These are phyloP conservation scores for Acanthaster planci DNA, from an alignment of 35 echinoderm and acorn worm genomes.

Conservation along the genomic window DNA sequence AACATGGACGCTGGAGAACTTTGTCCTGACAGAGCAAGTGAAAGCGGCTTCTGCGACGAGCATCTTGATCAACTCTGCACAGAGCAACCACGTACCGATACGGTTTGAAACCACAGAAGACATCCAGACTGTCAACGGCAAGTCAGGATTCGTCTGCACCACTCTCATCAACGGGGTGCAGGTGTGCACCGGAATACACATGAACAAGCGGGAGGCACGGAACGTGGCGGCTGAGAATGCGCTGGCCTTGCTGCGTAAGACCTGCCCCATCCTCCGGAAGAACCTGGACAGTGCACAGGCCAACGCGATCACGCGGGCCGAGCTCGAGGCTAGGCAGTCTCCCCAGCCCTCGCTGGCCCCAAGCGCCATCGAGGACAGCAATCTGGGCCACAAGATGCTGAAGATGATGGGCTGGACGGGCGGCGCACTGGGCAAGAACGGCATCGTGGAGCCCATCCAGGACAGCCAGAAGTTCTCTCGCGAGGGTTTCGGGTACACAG, in stretches of 20 bases:
- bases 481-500: slow-evolving; percentile 37
- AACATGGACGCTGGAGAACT: background rate
- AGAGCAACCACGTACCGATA: background rate
- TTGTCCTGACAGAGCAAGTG: background rate
- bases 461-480: slow-evolving; percentile 21
- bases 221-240: slow-evolving; percentile 34
- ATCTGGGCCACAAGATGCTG: slow-evolving; percentile 52
- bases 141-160: background rate
- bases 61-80: slow-evolving; percentile 23
- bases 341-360: background rate
- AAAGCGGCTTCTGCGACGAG: background rate
- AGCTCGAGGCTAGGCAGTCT: background rate
- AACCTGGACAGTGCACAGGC: slow-evolving; percentile 4
- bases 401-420: slow-evolving; percentile 64
- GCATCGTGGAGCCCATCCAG: slow-evolving; percentile 45
- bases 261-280: slow-evolving; percentile 17
- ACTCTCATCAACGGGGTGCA: background rate
- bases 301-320: background rate
- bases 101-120: background rate
- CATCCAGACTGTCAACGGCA: background rate
- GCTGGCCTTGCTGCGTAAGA: slow-evolving; percentile 23
- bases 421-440: slow-evolving; percentile 41
- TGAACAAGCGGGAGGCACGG: slow-evolving; percentile 2
- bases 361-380: slow-evolving; percentile 15
- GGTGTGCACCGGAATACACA: background rate